These are phyloP conservation scores for Shinisaurus crocodilurus DNA, from an alignment of 2,113 vertebrate species.

Conservation along the genomic window DNA sequence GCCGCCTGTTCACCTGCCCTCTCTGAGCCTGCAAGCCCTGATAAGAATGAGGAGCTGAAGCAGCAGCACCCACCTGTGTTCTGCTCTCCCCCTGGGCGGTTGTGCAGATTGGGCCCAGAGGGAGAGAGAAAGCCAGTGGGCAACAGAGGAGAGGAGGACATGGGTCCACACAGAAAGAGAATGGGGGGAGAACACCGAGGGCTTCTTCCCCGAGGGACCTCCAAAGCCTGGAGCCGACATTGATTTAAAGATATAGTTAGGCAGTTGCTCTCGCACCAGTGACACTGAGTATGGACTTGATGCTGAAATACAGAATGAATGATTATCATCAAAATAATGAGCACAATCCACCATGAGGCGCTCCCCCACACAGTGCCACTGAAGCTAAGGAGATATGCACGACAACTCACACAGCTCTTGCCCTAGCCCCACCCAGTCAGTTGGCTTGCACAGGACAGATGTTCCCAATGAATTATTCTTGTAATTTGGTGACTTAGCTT, in stretches of 20 bases:
- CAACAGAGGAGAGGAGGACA: neutral
- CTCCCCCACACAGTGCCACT: neutral
- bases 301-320: neutral
- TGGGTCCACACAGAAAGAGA: neutral
- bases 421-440: neutral
- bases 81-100: neutral
- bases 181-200: neutral
- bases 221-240: neutral
- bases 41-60: neutral
- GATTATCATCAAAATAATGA: neutral
- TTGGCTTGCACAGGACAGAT: neutral
- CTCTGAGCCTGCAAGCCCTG: neutral
- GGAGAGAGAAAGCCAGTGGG: neutral
- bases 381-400: neutral
- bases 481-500: neutral
- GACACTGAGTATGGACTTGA: neutral
- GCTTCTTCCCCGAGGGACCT: too few species aligned
- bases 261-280: neutral
- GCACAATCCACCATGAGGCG: neutral
- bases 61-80: neutral
- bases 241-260: neutral
- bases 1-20: neutral
- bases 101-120: neutral
- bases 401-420: neutral
- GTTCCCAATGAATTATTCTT: neutral